Conservation (phyloP, 2,113 vertebrate species). For the Thalassoma bifasciatum region DNA sequence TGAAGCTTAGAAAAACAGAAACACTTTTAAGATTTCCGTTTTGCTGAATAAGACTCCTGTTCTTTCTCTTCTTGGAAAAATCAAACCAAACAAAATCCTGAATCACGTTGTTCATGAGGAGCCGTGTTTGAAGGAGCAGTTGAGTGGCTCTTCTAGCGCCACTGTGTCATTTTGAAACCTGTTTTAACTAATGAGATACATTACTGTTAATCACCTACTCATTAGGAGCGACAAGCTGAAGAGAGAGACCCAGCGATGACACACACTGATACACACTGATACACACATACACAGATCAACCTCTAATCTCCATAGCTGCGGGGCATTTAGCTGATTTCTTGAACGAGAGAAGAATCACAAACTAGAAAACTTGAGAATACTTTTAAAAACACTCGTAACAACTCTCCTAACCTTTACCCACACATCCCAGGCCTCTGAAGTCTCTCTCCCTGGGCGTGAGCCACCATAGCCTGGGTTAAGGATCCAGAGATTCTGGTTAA, state of each 20-base stretch:
- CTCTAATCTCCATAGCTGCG: conserved; percentile 4
- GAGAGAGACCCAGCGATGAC: conserved; percentile 50
- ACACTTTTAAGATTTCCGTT: background rate
- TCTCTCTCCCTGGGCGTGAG: conserved; percentile 29
- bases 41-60: background rate
- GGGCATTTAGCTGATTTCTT: conserved; percentile 23
- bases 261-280: conserved; percentile 4
- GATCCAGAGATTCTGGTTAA: conserved; percentile 71
- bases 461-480: conserved; percentile 55
- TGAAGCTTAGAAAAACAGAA: background rate
- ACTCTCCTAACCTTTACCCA: conserved; percentile 10
- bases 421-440: conserved; percentile 15
- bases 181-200: conserved; percentile 78
- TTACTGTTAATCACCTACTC: conserved; percentile 78
- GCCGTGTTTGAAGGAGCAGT: conserved; percentile 34
- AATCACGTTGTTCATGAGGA: conserved; percentile 22
- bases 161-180: conserved; percentile 64
- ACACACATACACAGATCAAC: conserved; percentile 2
- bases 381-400: conserved; percentile 6
- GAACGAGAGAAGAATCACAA: conserved; percentile 8
- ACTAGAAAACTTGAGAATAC: conserved; percentile 20
- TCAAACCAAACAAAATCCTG: background rate
- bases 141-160: conserved; percentile 20
- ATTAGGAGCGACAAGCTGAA: conserved; percentile 65
- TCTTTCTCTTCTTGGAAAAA: background rate